A percentile compares a stretch with the other conserved stretches of the same genome.
These are phyloP conservation scores for Anabacerthia variegaticeps DNA, from an alignment of 2,797 vertebrate species.

Conservation along the genomic window DNA sequence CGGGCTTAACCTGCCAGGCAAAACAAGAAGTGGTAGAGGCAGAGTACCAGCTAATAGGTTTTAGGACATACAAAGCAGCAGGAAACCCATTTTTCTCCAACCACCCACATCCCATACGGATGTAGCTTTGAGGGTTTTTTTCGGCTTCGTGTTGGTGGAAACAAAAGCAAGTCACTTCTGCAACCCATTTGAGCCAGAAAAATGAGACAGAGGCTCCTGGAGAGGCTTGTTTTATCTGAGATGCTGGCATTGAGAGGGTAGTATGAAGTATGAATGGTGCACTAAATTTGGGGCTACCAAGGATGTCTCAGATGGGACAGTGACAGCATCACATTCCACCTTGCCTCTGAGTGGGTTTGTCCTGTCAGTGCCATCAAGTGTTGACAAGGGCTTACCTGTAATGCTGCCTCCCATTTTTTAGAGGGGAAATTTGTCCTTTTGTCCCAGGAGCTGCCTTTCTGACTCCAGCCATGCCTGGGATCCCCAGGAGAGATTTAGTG, in stretches of 20 bases:
- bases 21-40: constrained; percentile 31
- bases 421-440: background rate
- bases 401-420: background rate
- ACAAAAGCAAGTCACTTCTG: constrained; percentile 54
- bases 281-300: background rate
- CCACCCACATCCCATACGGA: constrained; percentile 31
- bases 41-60: constrained; percentile 48
- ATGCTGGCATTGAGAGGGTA: background rate
- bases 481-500: background rate
- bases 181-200: constrained; percentile 30
- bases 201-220: background rate
- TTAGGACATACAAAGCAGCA: constrained; percentile 47
- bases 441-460: background rate
- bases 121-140: constrained; percentile 17
- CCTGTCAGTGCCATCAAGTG: background rate
- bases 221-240: background rate
- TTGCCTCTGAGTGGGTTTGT: background rate
- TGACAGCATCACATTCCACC: background rate
- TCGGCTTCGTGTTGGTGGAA: constrained; percentile 24
- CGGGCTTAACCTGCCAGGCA: constrained; percentile 35
- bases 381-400: background rate
- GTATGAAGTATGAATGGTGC: background rate
- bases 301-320: background rate
- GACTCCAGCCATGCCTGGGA: background rate
- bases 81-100: constrained; percentile 56